Base-by-base conservation (phyloP, 1,140 invertebrate species). In the Drosophila pallidifrons region DNA sequence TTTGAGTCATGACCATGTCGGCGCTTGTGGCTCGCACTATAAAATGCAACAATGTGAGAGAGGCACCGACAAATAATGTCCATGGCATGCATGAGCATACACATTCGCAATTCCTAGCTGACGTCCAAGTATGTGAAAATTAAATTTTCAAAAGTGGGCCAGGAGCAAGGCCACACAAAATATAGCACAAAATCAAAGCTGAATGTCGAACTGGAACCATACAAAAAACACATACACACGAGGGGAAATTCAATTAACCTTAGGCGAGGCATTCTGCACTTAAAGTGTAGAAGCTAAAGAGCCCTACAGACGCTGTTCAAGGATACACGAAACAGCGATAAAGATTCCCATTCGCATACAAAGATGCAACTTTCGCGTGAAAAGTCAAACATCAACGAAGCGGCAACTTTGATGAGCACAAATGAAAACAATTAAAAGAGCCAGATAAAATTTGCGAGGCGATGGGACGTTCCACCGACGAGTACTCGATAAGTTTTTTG, bases 351-450 rank as follows among this genome's bases (percentile, higher is more conserved):
- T 3, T 10, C 8, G 32, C 8, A 47, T 10, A 20, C 1, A 25
- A 8, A 55, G 43, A 11, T 38, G 16, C 30, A 52, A 16, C 32
- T 25, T 11, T 65, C 49, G 49, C 52, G 25, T 20, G 49, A 68
- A 75, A 81, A 82, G 75, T 82, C 79, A 77, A 87, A 87, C 60
- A 66, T 49, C 72, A 61, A 61, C 49, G 68, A 75, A 73, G 43
- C 68, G 55, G 47, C 59, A 80, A 82, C 45, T 66, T 86, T 79
- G 59, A 79, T 82, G 79, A 75, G 64, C 58, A 66, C 55, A 86
- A 77, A 88, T 87, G 76, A 63, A 72, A 83, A 80, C 83, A 87
- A 87, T 88, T 88, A 82, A 54, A 85, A 55, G 58, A 35, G 28
- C 25, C 58, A 67, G 70, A 72, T 51, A 52, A 46, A 28, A 75